Evolutionary conservation across 1,140 invertebrate genomes (phyloP), one percentile per base, ranked within the genome.

Genomic region (Lineus longissimus): DNA sequence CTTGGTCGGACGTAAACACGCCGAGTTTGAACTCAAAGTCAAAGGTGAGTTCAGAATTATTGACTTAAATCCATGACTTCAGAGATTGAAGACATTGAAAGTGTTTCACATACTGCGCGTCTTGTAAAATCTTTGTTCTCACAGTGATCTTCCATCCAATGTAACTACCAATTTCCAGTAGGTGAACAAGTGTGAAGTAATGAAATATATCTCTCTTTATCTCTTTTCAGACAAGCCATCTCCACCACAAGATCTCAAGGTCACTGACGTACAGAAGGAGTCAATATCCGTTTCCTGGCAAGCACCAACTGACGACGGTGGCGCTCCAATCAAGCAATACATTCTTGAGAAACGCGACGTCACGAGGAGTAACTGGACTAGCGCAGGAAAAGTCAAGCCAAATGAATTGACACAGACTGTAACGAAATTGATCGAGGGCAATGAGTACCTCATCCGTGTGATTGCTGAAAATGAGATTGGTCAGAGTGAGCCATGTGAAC

Each of bases 401-500:
- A 61, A 63, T 6, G 66, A 72, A 1, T 67, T 73, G 23, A 64
- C 70, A 51, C 61, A 72, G 30, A 66, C 57, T 30, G 96, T 76
- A 58, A 59, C 36, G 90, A 91, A 58, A 87, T 87, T 64, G 83
- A 86, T 62, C 86, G 92, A 70, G 82, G 88, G 13, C 86, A 90
- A 65, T 89, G 92, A 30, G 88, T 99, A 98, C 76, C 93, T 98
- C 80, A 98, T 99, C 86, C 87, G 95, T 62, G 90, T 99, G 0
- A 78, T 81, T 59, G 97, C 97, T 54, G 70, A 73, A 59, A 99
- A 99, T 82, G 93, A 94, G 2, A 95, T 95, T 61, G 97, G 79
- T 30, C 43, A 70, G 25, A 73, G 79, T 66, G 74, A 77, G 68
- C 90, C 93, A 54, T 65, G 62, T 29, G 73, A 78, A 67, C 7